Evolutionary conservation across 35 echinoderm and acorn worm genomes (phyloP), one percentile per base, ranked within the genome.

Genomic region (Lytechinus pictus): DNA sequence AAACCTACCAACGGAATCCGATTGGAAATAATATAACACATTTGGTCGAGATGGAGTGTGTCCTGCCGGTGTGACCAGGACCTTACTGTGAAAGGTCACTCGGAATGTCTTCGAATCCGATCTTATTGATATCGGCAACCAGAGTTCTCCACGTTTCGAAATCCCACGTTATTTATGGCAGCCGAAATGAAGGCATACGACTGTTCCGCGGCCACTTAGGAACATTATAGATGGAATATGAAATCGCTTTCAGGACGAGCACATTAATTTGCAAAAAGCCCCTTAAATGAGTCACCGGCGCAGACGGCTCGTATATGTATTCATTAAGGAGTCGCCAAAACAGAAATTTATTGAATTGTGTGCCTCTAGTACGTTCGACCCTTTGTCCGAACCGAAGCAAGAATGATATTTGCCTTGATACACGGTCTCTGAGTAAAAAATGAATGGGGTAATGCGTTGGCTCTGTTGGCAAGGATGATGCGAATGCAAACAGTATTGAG

Each of bases 321-420:
- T 71, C 61, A 71, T 71, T 71, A 71, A 19, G 61, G 12, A 19
- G 61, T 71, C 61, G 61, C 61, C 61, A 71, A 71, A 71, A 71
- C 14, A 71, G 61, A 71, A 71, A 71, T 71, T 71, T 71, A 71
- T 71, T 71, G 61, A 71, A 71, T 71, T 71, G 61, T 71, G 61
- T 71, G 61, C 61, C 0, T 71, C 5, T 19, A 71, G 61, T 71
- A 19, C 14, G 61, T 71, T 21, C 12, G 12, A 71, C 61, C 16
- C 61, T 71, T 71, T 71, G 61, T 71, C 61, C 61, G 61, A 71
- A 16, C 12, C 16, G 61, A 71, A 13, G 24, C 61, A 19, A 13
- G 24, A 13, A 19, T 21, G 12, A 66, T 0, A 4, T 71, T 16
- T 21, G 61, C 6, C 61, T 71, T 6, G 14, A 21, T 71, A 1